These are phyloP conservation scores for Peribatodes rhomboidaria DNA, from an alignment of 2,888 invertebrate genomes.

Conservation along the genomic window DNA sequence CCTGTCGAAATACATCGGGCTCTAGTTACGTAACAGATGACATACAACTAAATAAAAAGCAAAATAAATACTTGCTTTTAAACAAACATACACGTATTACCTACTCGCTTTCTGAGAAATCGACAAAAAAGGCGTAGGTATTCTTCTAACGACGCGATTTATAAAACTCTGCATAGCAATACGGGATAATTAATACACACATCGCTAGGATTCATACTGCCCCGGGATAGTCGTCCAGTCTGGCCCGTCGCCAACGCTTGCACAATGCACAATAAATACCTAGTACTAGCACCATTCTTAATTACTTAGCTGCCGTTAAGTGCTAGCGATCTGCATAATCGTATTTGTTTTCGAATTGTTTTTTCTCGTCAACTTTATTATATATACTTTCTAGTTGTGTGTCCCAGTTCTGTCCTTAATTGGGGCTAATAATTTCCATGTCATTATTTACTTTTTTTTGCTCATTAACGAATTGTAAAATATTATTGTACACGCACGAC, in stretches of 20 bases:
- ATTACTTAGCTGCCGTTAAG: slow-evolving; percentile 79
- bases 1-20: too few species aligned
- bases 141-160: slow-evolving; percentile 63
- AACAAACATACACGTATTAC: too few species aligned
- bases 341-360: slow-evolving; percentile 23
- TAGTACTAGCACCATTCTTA: slow-evolving; percentile 76
- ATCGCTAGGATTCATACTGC: slow-evolving; percentile 76
- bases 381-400: too few species aligned
- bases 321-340: slow-evolving; percentile 47
- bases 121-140: too few species aligned
- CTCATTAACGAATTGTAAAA: background rate
- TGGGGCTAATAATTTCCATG: too few species aligned
- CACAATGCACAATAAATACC: slow-evolving; percentile 82
- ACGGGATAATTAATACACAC: slow-evolving; percentile 71
- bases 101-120: too few species aligned
- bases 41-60: too few species aligned
- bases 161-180: slow-evolving; percentile 65
- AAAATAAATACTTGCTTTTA: too few species aligned
- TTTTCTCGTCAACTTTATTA: background rate
- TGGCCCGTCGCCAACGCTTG: slow-evolving; percentile 76
- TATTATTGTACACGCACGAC: background rate
- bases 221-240: slow-evolving; percentile 68
- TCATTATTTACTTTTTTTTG: background rate
- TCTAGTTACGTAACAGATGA: too few species aligned
- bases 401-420: too few species aligned